Evolutionary conservation across 2,113 vertebrate genomes (phyloP), one percentile per base, ranked within the genome.

Genomic region (Ondatra zibethicus): DNA sequence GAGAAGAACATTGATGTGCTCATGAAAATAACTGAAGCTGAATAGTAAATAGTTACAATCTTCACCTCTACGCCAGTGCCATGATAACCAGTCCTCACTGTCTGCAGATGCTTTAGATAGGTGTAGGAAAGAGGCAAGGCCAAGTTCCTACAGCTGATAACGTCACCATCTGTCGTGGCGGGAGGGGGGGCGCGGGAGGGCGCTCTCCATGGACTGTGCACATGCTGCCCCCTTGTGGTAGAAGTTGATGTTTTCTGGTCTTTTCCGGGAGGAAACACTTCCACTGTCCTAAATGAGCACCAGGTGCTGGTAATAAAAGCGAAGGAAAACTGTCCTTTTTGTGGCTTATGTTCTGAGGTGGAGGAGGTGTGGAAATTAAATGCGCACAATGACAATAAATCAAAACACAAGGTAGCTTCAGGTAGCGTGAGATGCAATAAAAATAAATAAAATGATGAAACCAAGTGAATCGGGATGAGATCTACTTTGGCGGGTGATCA

Each of bases 201-300:
- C 45, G 4, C 27, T 16, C 45, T 50, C 5, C 0, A 42, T 91
- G 92, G 65, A 4, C 47, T 42, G n/a, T 68, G 36, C 4, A 0
- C 11, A 31, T 95, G 89, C 96, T 96, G 92, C 95, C 97, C 65
- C 68, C 92, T 6, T 10, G 91, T 58, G 97, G 92, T 89, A 0
- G 0, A 39, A 55, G 3, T 63, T 77, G 42, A 33, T 27, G 72
- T 58, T 14, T 33, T 76, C 70, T 1, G 72, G 5, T 92, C 68
- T 68, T 88, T 14, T 25, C 27, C n/a, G 58, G 52, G 8, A 36
- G 39, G 27, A 73, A 55, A n/a, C 0, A 36, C 7, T 12, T n/a
- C 23, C 16, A 68, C 36, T 87, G 31, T 73, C 50, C 33, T 61
- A 55, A 73, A 9, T 39, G 85, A n/a, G 42, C 2, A 2, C 47